Conservation (phyloP, 1,140 invertebrate genomes). For the Apis cerana region DNA sequence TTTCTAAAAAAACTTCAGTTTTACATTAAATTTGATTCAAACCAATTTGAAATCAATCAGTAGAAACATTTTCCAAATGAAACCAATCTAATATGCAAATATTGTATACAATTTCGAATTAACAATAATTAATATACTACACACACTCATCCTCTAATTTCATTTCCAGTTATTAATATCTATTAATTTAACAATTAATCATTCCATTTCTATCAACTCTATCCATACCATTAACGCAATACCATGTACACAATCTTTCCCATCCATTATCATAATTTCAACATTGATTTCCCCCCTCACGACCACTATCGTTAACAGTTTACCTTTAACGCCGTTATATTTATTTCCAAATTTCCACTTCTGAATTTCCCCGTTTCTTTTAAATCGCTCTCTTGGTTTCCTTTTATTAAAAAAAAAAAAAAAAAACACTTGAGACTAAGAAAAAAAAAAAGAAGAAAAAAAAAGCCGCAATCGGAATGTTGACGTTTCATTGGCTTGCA, state of each 20-base stretch:
- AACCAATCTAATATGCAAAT: background rate
- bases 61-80: too few species aligned
- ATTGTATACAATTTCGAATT: background rate
- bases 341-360: too few species aligned
- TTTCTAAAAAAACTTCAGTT: too few species aligned
- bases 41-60: too few species aligned
- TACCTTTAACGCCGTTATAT: too few species aligned
- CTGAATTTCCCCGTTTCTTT: too few species aligned
- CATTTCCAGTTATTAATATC: background rate
- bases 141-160: background rate
- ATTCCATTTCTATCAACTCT: background rate
- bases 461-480: background rate
- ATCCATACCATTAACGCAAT: background rate
- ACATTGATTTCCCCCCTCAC: background rate
- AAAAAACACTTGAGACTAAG: too few species aligned
- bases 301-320: too few species aligned
- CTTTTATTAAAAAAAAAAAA: too few species aligned
- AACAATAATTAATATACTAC: background rate
- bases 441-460: too few species aligned
- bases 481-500: conserved; percentile 4
- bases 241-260: background rate
- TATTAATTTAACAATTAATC: conserved; percentile 7
- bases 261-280: background rate
- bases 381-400: too few species aligned
- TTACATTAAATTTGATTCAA: too few species aligned